phyloP scores from a whole-genome alignment of 23 tunicate species.

The Botrylloides violaceus region DNA sequence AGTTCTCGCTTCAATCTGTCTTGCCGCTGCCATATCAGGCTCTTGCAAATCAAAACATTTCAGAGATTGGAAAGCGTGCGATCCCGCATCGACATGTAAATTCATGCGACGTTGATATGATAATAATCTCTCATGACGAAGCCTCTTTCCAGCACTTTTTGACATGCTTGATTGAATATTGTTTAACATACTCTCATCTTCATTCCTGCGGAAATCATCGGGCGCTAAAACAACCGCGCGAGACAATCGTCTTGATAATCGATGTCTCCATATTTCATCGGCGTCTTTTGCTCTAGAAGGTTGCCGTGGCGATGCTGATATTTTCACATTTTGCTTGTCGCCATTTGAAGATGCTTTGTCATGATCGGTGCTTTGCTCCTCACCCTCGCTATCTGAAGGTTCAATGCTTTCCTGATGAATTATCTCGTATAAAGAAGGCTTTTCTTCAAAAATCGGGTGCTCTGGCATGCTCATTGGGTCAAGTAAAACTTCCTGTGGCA shows the following conservation, averaged over 20 bases:
- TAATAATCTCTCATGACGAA: conserved; percentile 76
- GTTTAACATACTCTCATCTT: conserved; percentile 51
- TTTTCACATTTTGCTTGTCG: background rate
- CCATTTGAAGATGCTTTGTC: background rate
- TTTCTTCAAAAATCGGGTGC: conserved; percentile 37
- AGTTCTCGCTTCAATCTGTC: background rate
- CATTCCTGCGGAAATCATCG: conserved; percentile 25
- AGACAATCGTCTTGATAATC: conserved; percentile 58
- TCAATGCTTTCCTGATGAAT: conserved; percentile 11
- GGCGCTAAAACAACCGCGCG: conserved; percentile 20
- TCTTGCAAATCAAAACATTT: conserved; percentile 52
- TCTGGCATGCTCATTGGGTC: conserved; percentile 82
- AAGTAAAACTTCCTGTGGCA: conserved; percentile 87
- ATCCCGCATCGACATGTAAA: conserved; percentile 42
- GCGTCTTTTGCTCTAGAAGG: background rate
- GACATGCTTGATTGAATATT: conserved; percentile 64
- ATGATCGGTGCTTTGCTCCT: background rate
- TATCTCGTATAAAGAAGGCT: background rate
- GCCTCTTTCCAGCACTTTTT: conserved; percentile 72
- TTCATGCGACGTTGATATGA: conserved; percentile 54
- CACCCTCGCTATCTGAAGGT: conserved; percentile 23
- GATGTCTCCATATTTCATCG: conserved; percentile 52
- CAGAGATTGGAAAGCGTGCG: conserved; percentile 76
- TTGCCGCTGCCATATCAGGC: conserved; percentile 11
- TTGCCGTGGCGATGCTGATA: background rate